Conservation (phyloP, 2,113 vertebrate species). For the Merops nubicus region DNA sequence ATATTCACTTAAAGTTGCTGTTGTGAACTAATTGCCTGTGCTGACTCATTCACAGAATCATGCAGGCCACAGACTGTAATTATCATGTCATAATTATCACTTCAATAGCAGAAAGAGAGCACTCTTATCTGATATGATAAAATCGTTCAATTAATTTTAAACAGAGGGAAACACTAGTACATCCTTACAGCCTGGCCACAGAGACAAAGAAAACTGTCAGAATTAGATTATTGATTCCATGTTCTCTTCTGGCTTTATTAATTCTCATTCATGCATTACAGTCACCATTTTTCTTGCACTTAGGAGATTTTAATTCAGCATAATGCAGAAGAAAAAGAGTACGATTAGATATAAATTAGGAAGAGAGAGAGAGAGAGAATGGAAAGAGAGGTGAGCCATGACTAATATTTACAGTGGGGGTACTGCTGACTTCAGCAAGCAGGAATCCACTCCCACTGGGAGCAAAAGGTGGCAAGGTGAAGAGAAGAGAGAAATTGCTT, state of each 20-base stretch:
- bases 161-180: slow-evolving; percentile 50
- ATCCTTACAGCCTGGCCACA: slow-evolving; percentile 31
- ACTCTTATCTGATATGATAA: slow-evolving; percentile 67
- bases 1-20: slow-evolving; percentile 20
- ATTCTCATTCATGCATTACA: slow-evolving; percentile 27
- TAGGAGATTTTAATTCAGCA: slow-evolving; percentile 4
- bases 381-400: background rate
- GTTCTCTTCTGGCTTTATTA: slow-evolving; percentile 63
- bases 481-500: background rate
- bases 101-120: slow-evolving; percentile 56
- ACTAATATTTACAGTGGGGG: background rate
- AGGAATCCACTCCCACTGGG: background rate
- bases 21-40: slow-evolving; percentile 44
- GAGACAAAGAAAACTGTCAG: slow-evolving; percentile 65
- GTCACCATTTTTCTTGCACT: slow-evolving; percentile 40
- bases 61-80: slow-evolving; percentile 52
- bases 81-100: slow-evolving; percentile 72
- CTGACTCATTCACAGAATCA: slow-evolving; percentile 58
- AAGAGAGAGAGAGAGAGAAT: background rate
- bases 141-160: slow-evolving; percentile 74
- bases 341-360: background rate
- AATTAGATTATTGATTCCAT: slow-evolving; percentile 59
- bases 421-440: background rate
- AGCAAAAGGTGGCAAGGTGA: background rate
- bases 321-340: background rate